phyloP scores from a whole-genome alignment of 1,140 invertebrate genomes.

The Littorina saxatilis region DNA sequence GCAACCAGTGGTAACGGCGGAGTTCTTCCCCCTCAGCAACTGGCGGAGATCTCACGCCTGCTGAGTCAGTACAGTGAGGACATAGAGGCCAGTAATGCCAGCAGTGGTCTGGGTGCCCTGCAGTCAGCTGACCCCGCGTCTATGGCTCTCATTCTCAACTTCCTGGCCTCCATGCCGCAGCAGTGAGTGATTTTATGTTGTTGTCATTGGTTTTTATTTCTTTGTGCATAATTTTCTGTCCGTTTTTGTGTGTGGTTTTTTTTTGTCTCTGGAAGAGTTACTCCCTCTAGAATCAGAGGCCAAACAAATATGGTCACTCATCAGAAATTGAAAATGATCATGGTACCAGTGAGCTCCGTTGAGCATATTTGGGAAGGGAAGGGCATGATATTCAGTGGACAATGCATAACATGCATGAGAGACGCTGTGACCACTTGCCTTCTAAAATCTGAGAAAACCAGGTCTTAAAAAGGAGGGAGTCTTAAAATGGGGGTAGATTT shows the following conservation, averaged over 20 bases:
- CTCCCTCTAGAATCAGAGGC: too few species aligned
- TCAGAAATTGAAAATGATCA: too few species aligned
- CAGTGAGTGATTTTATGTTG: conserved; percentile 6
- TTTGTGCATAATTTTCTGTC: neutral
- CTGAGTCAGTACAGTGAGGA: conserved; percentile 54
- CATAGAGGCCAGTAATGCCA: conserved; percentile 28
- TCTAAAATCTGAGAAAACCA: too few species aligned
- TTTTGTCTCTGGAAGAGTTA: too few species aligned
- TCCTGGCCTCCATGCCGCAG: conserved; percentile 21
- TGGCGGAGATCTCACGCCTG: conserved; percentile 62
- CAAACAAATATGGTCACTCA: too few species aligned
- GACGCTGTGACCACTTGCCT: too few species aligned
- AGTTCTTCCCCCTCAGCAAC: conserved; percentile 56
- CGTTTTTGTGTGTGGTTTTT: neutral
- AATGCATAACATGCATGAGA: too few species aligned
- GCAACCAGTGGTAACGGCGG: conserved; percentile 14
- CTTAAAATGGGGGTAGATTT: too few species aligned
- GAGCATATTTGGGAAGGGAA: too few species aligned
- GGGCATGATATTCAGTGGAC: too few species aligned
- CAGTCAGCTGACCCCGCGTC: neutral
- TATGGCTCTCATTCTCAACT: conserved; percentile 4
- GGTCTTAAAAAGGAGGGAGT: too few species aligned
- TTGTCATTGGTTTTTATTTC: neutral
- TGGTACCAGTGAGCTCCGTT: too few species aligned
- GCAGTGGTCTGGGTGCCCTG: neutral